Base-by-base conservation (phyloP, 2,888 invertebrate genomes). In the Ormia ochracea region DNA sequence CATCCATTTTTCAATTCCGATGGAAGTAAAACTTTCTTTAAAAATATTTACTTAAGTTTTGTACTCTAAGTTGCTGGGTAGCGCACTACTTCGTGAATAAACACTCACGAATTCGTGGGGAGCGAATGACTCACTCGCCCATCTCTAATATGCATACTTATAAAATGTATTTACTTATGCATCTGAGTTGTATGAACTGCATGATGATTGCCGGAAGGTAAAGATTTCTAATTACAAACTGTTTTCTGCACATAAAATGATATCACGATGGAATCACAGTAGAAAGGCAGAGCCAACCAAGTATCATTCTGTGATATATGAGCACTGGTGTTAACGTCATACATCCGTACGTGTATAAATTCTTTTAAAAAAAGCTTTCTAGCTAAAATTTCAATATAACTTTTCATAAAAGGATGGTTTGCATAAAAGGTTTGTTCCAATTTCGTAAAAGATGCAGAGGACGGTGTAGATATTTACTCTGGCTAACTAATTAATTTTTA, bases 201-300 rank as follows among this genome's bases (percentile, higher is more conserved):
- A 69, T 70, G 68, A 52, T 75, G 79, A 75, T 78, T 73, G 81
- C 81, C 78, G 72, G 72, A 77, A 78, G 79, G 76, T 70, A 79
- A 77, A 65, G 77, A 82, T 81, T 81, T 81, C 82, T 78, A 82
- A 82, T 82, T 81, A 82, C 73, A 82, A 82, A 81, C 78, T 76
- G 73, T 66, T 78, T 78, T 73, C 70, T 76, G 78, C 73, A 75
- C 73, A 61, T 68, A 56, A 73, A 73, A 77, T 66, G 66, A 68
- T 59, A 45, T 68, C 52, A 68, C 43, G 50, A 66, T 59, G 41
- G 66, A 59, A 59, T 26, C 26, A 52, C 19, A 74, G 31, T 21
- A 68, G 50, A 59, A 58, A 56, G 63, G 7, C 9, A 59, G 21
- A 38, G 33, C 48, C 33, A 69, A 17, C 23, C 28, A 36, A 45